Base-by-base conservation (phyloP, 2,113 vertebrate species). In the Thomomys bottae region DNA sequence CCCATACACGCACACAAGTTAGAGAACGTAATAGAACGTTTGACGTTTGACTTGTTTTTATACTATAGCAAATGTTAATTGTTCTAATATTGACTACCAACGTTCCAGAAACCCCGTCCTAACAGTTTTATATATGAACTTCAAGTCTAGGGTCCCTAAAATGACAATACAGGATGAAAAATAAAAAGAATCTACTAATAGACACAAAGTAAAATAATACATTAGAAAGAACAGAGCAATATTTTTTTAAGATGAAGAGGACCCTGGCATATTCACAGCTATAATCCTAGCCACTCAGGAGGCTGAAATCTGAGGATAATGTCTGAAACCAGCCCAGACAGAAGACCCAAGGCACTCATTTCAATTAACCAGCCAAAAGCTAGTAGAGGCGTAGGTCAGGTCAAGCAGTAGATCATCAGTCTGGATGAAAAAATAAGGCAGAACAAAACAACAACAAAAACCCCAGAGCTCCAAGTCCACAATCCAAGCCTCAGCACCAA, bases 1-100 rank as follows among this genome's bases (percentile, higher is more conserved):
- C 49, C 10, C 6, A 8, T 14, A 14, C 8, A 54, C 49, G 2
- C 49, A 80, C 0, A 0, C 18, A 32, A 84, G 84, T 59, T 75
- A 78, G n/a, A 78, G 21, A 79, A 84, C 28, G 3, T 28, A 70
- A 83, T 87, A 88, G 40, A 91, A 77, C 88, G 72, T 24, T 18
- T 68, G 57, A 20, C 26, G 67, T 81, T 66, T 3, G 63, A 26
- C 24, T 76, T 23, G 20, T n/a, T n/a, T n/a, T 15, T 9, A 10
- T 17, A 38, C 30, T 49, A 2, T 54, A 59, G 1, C 42, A 42
- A 38, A 24, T 42, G 11, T n/a, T 66, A 1, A 72, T 24, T 36
- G 26, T 40, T 86, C 42, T 73, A 71, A 45, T 15, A 77, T 2
- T 28, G 40, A 88, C 7, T 73, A n/a, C 23, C 30, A 90, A 10